Evolutionary conservation across 1,140 invertebrate species (phyloP).

Genomic region (Drosophila neocordata): DNA sequence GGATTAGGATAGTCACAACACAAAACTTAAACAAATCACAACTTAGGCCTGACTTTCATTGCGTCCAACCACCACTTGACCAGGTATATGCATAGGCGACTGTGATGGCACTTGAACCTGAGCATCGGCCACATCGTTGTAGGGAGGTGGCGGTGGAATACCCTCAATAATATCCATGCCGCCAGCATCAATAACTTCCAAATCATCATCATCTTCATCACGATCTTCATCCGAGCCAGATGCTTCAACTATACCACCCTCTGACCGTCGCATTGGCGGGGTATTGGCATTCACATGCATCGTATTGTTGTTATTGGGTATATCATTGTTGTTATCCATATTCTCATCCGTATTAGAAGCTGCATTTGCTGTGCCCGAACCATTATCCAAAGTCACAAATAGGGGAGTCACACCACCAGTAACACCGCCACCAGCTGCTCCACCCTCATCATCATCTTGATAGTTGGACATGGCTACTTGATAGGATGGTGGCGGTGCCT

Average conservation of each 20-base stretch:
- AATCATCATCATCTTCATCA: slow-evolving; percentile 51
- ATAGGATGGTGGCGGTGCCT: slow-evolving; percentile 87
- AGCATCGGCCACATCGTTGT: slow-evolving; percentile 58
- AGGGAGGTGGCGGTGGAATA: slow-evolving; percentile 64
- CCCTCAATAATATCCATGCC: slow-evolving; percentile 45
- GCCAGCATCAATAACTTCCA: slow-evolving; percentile 61
- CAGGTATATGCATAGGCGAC: slow-evolving; percentile 54
- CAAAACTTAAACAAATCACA: slow-evolving; percentile 58
- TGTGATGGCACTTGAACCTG: slow-evolving; percentile 52
- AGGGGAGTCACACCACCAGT: slow-evolving; percentile 43
- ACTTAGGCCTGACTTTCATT: slow-evolving; percentile 78
- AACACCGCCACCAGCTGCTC: slow-evolving; percentile 29
- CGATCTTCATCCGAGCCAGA: slow-evolving; percentile 37
- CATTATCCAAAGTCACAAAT: slow-evolving; percentile 57
- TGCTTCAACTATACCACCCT: slow-evolving; percentile 28
- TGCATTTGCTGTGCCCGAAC: slow-evolving; percentile 27
- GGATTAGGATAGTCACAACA: slow-evolving; percentile 42
- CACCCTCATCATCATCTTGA: slow-evolving; percentile 49
- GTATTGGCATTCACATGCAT: slow-evolving; percentile 79
- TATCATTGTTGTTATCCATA: slow-evolving; percentile 78
- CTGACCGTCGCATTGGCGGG: slow-evolving; percentile 75
- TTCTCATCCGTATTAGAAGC: slow-evolving; percentile 49
- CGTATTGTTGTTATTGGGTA: slow-evolving; percentile 79
- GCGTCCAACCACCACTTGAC: slow-evolving; percentile 55
- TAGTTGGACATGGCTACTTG: slow-evolving; percentile 84